These are phyloP conservation scores for Oreohelix idahoensis DNA, from an alignment of 1,140 invertebrate species.

Conservation along the genomic window DNA sequence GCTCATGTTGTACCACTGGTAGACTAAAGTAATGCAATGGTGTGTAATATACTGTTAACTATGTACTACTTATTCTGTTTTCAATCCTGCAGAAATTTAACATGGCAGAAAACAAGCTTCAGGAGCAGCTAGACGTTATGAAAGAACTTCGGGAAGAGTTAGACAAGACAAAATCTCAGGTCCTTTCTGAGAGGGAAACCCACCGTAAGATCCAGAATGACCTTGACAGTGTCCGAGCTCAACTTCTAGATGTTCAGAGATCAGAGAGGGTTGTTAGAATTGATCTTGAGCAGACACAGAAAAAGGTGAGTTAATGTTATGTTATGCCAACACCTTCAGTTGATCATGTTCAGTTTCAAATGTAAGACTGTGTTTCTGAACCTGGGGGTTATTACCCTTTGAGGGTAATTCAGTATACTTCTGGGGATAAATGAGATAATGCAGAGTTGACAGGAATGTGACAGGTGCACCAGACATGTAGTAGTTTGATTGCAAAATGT, in stretches of 20 bases:
- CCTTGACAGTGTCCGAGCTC: conserved; percentile 58
- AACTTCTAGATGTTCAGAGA: conserved; percentile 67
- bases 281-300: conserved; percentile 69
- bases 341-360: no score
- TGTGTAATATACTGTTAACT: no score
- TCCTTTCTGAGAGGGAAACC: conserved; percentile 61
- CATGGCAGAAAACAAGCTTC: conserved; percentile 64
- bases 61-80: not conserved
- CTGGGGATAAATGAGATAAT: no score
- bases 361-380: no score
- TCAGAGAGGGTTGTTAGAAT: conserved; percentile 69
- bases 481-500: no score
- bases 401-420: no score
- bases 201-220: conserved; percentile 63
- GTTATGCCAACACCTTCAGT: no score
- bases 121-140: conserved; percentile 64
- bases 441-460: no score
- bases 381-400: no score
- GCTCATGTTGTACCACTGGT: no score
- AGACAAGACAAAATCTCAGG: conserved; percentile 57
- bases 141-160: conserved; percentile 63
- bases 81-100: conserved; percentile 67
- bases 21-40: no score
- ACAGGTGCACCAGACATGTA: no score
- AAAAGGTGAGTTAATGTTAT: conserved; percentile 55